A percentile compares a stretch with the other conserved stretches of the same genome.
Evolutionary conservation across 2,888 invertebrate species (phyloP).

Genomic region (Calameuta pallipes): DNA sequence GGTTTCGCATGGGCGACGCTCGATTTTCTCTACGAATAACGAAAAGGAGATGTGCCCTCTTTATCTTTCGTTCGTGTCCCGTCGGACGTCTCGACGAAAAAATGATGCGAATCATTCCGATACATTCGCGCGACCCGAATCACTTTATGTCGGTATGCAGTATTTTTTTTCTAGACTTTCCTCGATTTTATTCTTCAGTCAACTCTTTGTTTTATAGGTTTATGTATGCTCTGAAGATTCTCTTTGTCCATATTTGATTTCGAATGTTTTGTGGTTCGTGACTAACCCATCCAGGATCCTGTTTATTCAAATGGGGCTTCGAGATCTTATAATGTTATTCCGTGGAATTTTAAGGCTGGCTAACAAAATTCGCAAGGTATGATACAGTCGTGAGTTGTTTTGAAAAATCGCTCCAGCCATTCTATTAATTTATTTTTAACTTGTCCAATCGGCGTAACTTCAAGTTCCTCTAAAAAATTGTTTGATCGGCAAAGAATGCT

Average conservation of each 20-base stretch:
- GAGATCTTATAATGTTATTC: not conserved
- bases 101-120: not conserved
- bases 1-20: constrained; percentile 46
- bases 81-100: not conserved
- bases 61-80: not conserved
- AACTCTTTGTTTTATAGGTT: not conserved
- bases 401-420: not conserved
- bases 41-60: not conserved
- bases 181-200: not conserved
- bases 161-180: not conserved
- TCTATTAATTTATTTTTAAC: not conserved
- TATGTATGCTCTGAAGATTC: not conserved
- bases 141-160: not conserved
- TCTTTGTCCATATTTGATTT: not conserved
- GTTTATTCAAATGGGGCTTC: not conserved
- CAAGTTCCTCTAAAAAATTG: not conserved
- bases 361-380: not conserved
- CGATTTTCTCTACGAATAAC: constrained; percentile 44
- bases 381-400: not conserved
- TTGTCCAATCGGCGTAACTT: not conserved
- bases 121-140: not conserved
- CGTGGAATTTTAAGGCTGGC: not conserved
- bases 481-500: not conserved
- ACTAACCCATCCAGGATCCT: not conserved
- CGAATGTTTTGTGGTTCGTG: not conserved